These are phyloP conservation scores for Cotesia typhae DNA, from an alignment of 1,140 invertebrate genomes.

Conservation along the genomic window DNA sequence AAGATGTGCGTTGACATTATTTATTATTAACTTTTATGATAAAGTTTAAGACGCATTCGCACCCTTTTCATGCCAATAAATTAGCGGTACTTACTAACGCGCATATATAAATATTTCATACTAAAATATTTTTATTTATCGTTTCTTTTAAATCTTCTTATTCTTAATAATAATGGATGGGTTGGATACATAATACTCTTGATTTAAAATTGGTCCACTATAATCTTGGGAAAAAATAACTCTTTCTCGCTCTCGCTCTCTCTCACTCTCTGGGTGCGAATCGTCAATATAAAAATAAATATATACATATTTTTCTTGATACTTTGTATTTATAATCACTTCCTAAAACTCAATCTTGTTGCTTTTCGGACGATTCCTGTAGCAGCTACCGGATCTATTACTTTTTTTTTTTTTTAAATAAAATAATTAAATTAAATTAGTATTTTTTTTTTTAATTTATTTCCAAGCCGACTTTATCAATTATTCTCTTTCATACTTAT, in stretches of 20 bases:
- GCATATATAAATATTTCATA: too few relatives aligned
- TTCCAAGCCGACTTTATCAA: constrained; percentile 25
- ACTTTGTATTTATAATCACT: constrained; percentile 40
- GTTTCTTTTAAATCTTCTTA: too few relatives aligned
- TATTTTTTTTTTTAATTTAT: background rate
- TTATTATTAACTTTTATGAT: background rate
- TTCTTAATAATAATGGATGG: too few relatives aligned
- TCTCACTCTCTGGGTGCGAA: constrained; percentile 20
- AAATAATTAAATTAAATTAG: background rate
- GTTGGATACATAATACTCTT: background rate
- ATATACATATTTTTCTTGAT: constrained; percentile 12
- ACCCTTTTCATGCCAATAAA: constrained; percentile 3
- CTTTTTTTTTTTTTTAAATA: constrained; percentile 46
- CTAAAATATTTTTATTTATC: too few relatives aligned
- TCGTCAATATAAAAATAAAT: background rate
- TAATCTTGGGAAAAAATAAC: constrained; percentile 7
- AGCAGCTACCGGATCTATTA: constrained; percentile 62
- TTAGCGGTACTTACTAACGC: too few relatives aligned
- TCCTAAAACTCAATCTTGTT: constrained; percentile 54
- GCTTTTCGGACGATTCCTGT: constrained; percentile 65
- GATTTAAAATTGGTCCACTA: constrained; percentile 8
- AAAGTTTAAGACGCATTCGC: constrained; percentile 18
- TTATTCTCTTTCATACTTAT: constrained; percentile 34
- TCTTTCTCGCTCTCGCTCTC: background rate
- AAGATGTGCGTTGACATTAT: background rate